Evolutionary conservation across 2,113 vertebrate genomes (phyloP).

Genomic region (Bungarus multicinctus): DNA sequence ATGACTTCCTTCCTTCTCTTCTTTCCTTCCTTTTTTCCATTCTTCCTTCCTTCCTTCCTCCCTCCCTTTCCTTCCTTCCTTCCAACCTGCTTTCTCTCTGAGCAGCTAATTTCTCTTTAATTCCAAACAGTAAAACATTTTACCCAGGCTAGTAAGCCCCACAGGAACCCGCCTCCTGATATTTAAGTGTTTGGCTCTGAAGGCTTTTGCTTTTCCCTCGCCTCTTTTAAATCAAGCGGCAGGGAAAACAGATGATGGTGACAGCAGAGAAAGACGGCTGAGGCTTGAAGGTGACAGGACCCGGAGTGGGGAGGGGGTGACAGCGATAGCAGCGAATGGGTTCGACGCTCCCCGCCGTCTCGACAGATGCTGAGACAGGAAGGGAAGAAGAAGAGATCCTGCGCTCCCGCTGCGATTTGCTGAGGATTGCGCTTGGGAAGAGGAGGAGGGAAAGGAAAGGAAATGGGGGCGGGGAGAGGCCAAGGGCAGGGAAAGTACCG

Average conservation of each 20-base stretch:
- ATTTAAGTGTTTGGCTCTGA: neutral
- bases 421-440: neutral
- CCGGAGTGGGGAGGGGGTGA: neutral
- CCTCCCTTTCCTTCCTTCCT: no score
- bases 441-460: neutral
- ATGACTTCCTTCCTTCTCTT: no score
- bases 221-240: neutral
- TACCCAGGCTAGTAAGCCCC: neutral
- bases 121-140: no score
- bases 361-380: neutral
- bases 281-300: neutral
- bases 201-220: neutral
- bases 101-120: neutral
- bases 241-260: neutral
- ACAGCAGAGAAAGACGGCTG: neutral
- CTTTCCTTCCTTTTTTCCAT: no score
- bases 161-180: neutral
- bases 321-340: neutral
- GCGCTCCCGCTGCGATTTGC: neutral
- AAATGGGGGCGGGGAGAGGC: conserved; percentile 37
- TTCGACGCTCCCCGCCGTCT: neutral
- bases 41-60: no score
- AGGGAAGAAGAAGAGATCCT: neutral
- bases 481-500: neutral
- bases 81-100: neutral